Conservation (phyloP, 2,888 invertebrate species). For the Hydraecia micacea region DNA sequence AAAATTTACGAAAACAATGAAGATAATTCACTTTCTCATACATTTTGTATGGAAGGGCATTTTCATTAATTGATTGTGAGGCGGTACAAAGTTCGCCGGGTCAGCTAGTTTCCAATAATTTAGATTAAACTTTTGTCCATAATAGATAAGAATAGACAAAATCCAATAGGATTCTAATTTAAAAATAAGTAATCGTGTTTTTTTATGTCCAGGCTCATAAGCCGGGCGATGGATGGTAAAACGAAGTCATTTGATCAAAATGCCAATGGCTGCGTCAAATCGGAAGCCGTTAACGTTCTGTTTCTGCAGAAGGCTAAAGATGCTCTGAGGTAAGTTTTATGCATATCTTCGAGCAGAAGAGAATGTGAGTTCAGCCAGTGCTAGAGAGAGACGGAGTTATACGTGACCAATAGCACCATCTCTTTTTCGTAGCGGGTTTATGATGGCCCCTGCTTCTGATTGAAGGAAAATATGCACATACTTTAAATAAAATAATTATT, state of each 20-base stretch:
- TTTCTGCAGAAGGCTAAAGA: constrained; percentile 92
- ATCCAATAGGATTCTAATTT: background rate
- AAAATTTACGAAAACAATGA: too few relatives aligned
- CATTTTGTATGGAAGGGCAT: too few relatives aligned
- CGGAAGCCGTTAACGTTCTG: constrained; percentile 93
- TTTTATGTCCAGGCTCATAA: constrained; percentile 68
- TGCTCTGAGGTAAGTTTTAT: constrained; percentile 85
- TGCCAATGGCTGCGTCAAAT: constrained; percentile 94
- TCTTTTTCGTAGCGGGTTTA: background rate
- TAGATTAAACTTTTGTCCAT: background rate
- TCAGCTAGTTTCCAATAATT: background rate
- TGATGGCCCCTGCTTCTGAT: background rate
- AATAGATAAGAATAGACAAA: background rate
- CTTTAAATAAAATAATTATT: background rate
- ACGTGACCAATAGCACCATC: background rate
- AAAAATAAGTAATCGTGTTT: background rate
- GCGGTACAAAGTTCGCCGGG: too few relatives aligned
- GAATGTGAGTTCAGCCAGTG: background rate
- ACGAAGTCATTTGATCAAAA: constrained; percentile 96
- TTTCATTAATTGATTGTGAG: too few relatives aligned
- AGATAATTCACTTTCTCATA: too few relatives aligned
- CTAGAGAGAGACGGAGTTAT: background rate
- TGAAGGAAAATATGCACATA: background rate
- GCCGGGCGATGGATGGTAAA: constrained; percentile 93
- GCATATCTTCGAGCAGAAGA: background rate